Percentiles rank a stretch among this genome's conserved stretches.
phyloP scores from a whole-genome alignment of 2,888 invertebrate species.

The Entomobrya multifasciata region DNA sequence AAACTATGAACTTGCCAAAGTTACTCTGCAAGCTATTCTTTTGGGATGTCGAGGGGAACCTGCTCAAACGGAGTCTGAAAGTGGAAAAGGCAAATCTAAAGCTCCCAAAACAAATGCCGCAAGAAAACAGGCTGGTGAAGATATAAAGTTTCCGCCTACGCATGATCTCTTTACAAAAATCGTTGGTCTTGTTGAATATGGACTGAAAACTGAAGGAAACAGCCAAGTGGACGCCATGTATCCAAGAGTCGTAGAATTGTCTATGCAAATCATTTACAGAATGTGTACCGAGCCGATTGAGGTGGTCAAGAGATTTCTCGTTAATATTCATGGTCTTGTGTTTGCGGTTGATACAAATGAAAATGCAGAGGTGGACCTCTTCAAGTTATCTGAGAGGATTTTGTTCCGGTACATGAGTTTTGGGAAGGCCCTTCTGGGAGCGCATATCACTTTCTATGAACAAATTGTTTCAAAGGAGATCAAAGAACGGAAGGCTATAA shows the following conservation, averaged over 20 bases:
- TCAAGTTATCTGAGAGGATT: constrained; percentile 55
- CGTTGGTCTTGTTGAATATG: constrained; percentile 67
- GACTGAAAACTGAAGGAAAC: constrained; percentile 70
- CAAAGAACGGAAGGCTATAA: constrained; percentile 67
- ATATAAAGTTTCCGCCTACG: constrained; percentile 54
- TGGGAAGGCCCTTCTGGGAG: constrained; percentile 73
- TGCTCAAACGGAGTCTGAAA: constrained; percentile 34
- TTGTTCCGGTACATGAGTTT: constrained; percentile 74
- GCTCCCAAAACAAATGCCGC: not conserved
- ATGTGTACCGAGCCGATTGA: constrained; percentile 74
- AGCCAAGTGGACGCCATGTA: constrained; percentile 60
- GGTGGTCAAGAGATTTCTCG: constrained; percentile 64
- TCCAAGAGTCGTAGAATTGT: constrained; percentile 72
- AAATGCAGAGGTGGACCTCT: not conserved
- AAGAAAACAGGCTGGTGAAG: constrained; percentile 16
- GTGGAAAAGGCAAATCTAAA: constrained; percentile 48
- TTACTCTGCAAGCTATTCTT: constrained; percentile 76
- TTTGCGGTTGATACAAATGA: constrained; percentile 60
- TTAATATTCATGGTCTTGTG: constrained; percentile 63
- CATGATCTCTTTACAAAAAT: constrained; percentile 74
- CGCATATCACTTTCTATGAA: constrained; percentile 77
- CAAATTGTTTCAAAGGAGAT: constrained; percentile 73
- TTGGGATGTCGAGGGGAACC: constrained; percentile 67
- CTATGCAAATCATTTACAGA: constrained; percentile 74
- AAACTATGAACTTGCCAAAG: constrained; percentile 73